Percentiles rank a stretch among this genome's conserved stretches.
phyloP scores from a whole-genome alignment of 1,140 invertebrate species.

The Lerema accius region DNA sequence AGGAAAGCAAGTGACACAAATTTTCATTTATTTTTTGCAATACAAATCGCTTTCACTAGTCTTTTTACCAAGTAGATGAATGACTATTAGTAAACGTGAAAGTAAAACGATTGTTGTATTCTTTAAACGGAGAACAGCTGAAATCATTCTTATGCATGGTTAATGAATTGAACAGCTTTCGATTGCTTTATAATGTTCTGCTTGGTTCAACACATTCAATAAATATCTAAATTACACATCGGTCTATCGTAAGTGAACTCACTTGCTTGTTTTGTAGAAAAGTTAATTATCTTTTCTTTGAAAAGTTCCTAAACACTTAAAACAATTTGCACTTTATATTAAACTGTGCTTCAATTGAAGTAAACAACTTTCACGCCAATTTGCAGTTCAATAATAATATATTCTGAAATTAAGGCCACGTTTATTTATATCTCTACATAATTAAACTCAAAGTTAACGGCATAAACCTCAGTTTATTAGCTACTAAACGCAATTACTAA shows the following conservation, averaged over 20 bases:
- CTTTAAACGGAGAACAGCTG: slow-evolving; percentile 51
- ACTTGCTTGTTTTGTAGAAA: slow-evolving; percentile 36
- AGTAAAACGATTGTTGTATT: slow-evolving; percentile 71
- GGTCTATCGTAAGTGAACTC: slow-evolving; percentile 36
- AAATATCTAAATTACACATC: slow-evolving; percentile 50
- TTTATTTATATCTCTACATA: too few relatives aligned
- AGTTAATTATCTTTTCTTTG: slow-evolving; percentile 34
- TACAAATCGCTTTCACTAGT: slow-evolving; percentile 76
- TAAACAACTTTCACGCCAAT: slow-evolving; percentile 53
- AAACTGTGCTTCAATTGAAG: slow-evolving; percentile 50
- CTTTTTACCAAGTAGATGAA: slow-evolving; percentile 71
- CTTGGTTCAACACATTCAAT: slow-evolving; percentile 52
- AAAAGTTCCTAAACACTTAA: slow-evolving; percentile 16
- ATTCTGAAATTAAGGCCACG: slow-evolving; percentile 22
- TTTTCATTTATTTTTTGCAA: slow-evolving; percentile 73
- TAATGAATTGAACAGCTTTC: slow-evolving; percentile 63
- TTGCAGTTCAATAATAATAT: slow-evolving; percentile 35
- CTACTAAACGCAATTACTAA: too few relatives aligned
- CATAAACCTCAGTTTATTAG: too few relatives aligned
- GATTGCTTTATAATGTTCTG: slow-evolving; percentile 56
- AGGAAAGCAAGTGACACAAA: slow-evolving; percentile 74
- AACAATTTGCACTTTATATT: slow-evolving; percentile 45
- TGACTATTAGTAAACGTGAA: slow-evolving; percentile 73
- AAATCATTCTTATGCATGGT: slow-evolving; percentile 65
- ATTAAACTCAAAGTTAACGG: too few relatives aligned